A percentile compares a stretch with the other conserved stretches of the same genome.
Evolutionary conservation across 2,113 vertebrate genomes (phyloP).

Genomic region (Panthera tigris): DNA sequence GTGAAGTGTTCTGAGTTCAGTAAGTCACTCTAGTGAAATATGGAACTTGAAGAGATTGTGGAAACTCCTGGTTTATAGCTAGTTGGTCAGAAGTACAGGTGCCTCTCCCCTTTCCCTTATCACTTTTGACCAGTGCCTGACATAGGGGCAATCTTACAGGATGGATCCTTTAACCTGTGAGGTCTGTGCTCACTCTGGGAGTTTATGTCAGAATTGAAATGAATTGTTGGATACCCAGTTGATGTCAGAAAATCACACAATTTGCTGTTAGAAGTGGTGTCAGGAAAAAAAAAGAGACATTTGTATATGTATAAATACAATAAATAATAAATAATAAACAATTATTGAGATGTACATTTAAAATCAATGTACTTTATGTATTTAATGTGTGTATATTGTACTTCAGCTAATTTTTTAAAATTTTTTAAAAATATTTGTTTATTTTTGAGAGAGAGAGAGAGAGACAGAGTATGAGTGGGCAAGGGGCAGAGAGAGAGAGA

Average conservation of each 20-base stretch:
- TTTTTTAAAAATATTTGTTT: too few relatives aligned
- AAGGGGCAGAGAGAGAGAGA: too few relatives aligned
- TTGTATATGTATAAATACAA: not conserved
- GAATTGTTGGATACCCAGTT: not conserved
- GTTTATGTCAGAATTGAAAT: not conserved
- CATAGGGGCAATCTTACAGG: not conserved
- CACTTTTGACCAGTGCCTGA: not conserved
- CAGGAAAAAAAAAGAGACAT: not conserved
- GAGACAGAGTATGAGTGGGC: too few relatives aligned
- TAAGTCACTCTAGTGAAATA: not conserved
- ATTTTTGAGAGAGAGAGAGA: too few relatives aligned
- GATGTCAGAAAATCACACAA: not conserved
- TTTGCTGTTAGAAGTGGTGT: not conserved
- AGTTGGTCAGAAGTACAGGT: not conserved
- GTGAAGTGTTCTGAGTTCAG: not conserved
- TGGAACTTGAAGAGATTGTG: not conserved
- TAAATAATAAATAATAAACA: not conserved
- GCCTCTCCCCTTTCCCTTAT: not conserved
- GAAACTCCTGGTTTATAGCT: not conserved
- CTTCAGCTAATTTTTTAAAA: not conserved
- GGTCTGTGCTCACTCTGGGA: not conserved
- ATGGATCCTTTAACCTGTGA: not conserved
- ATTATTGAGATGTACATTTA: not conserved
- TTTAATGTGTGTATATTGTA: not conserved
- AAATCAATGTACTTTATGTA: not conserved